A percentile compares a stretch with the other conserved stretches of the same genome.
Evolutionary conservation across 2,888 invertebrate genomes (phyloP).

Genomic region (Laspeyria flexula): DNA sequence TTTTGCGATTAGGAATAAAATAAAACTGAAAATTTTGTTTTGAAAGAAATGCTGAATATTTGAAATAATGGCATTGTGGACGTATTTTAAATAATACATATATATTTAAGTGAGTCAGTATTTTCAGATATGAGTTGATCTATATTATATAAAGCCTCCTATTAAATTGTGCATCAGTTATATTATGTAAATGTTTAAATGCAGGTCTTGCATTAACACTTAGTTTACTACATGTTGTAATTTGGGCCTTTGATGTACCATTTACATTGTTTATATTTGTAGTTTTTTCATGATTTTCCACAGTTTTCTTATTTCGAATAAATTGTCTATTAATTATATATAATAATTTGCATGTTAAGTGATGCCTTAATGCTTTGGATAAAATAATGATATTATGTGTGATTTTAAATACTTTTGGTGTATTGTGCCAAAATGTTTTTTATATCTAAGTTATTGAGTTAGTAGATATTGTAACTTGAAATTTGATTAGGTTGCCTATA

Average conservation of each 20-base stretch:
- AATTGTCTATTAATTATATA: no score
- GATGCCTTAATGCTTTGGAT: no score
- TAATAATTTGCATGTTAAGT: no score
- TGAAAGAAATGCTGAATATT: not conserved
- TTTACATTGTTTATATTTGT: no score
- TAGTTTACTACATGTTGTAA: no score
- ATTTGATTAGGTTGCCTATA: constrained; percentile 53
- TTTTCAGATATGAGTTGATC: constrained; percentile 20
- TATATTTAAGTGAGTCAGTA: constrained; percentile 17
- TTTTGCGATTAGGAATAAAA: not conserved
- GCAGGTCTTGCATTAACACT: no score
- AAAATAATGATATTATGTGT: constrained; percentile 3
- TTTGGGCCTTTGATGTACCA: no score
- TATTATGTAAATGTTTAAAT: no score
- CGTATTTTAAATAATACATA: constrained; percentile 6
- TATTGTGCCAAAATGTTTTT: constrained; percentile 68
- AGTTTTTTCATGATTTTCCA: no score
- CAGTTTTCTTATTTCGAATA: no score
- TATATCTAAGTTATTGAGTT: constrained; percentile 49
- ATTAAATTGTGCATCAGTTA: no score
- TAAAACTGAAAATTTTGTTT: constrained; percentile 1
- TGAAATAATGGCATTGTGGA: not conserved
- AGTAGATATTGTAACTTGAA: constrained; percentile 40
- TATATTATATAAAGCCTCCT: not conserved
- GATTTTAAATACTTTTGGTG: constrained; percentile 57